Evolutionary conservation across 2,113 vertebrate genomes (phyloP).

Genomic region (Nibea coibor): DNA sequence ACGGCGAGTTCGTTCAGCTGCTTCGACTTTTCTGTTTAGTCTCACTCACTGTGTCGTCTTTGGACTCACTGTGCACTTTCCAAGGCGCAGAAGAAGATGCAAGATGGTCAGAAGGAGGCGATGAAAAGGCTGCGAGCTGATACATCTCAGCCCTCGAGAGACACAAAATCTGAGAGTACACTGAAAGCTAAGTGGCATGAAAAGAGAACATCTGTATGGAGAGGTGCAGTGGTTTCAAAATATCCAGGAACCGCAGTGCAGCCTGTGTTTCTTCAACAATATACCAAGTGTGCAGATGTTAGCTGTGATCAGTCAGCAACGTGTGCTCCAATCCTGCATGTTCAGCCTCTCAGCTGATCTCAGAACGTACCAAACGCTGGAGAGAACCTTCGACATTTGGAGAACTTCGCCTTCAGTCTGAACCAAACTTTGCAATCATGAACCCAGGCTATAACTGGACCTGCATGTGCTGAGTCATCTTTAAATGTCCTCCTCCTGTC

Average conservation of each 20-base stretch:
- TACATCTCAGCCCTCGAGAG: conserved; percentile 14
- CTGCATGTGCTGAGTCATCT: conserved; percentile 12
- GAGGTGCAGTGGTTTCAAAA: conserved; percentile 9
- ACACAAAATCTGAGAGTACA: conserved; percentile 15
- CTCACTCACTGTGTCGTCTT: no score
- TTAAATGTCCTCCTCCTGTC: conserved; percentile 16
- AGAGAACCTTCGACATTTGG: no score
- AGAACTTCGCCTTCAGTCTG: background rate
- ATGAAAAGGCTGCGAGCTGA: background rate
- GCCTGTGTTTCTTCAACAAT: background rate
- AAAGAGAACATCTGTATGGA: background rate
- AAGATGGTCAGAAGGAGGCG: background rate
- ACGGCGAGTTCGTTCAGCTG: no score
- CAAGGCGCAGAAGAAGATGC: background rate
- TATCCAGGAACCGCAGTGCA: conserved; percentile 1
- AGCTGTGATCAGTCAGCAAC: background rate
- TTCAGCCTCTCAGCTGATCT: background rate
- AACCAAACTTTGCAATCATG: background rate
- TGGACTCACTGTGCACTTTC: background rate
- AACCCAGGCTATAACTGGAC: background rate
- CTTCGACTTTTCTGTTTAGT: no score
- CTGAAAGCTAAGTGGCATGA: conserved; percentile 36
- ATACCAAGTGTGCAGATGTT: background rate
- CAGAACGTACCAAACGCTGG: background rate
- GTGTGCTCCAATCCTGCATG: background rate